Evolutionary conservation across 2,113 vertebrate species (phyloP), one percentile per base, ranked within the genome.

Genomic region (Indicator indicator): DNA sequence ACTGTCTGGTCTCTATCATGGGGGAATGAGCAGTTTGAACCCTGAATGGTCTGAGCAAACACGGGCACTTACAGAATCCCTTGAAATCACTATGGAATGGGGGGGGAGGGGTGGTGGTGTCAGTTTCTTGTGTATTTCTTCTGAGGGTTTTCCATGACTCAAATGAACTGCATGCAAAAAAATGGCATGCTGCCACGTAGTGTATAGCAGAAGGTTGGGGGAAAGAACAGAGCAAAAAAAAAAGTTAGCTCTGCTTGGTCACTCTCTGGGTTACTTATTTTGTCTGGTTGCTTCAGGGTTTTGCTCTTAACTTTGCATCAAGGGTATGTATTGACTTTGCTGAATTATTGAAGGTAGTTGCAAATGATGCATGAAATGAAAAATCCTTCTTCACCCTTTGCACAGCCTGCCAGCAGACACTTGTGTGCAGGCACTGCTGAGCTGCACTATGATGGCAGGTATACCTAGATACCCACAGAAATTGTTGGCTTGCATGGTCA

Each of bases 341-440:
- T 94, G 90, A 96, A 95, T 95, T 93, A 95, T 86, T 95, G 76
- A 93, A 91, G 73, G 83, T 40, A 76, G 90, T 81, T 95, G 83
- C 94, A 97, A 97, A 95, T 94, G 95, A 79, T 95, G 95, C 94
- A 95, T 97, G 94, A 97, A 97, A 97, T 96, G 94, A 95, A 94
- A 96, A 96, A 93, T 91, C 73, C 50, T 88, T 93, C 79, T 83
- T 77, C 72, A 19, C 11, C 65, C 50, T 81, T 78, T 63, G 70
- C 59, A 16, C 82, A 74, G 60, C 20, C 38, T 83, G 82, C 60
- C 72, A 28, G 4, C 46, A 89, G 75, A 77, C 68, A 70, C 1
- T 73, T 76, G 55, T 94, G 90, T 44, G 71, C 82, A 77, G 16
- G 73, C 46, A 23, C 52, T 76, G 74, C 93, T 89, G 63, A 89